A percentile compares a stretch with the other conserved stretches of the same genome.
Evolutionary conservation across 2,797 vertebrate genomes (phyloP).

Genomic region (Poeciliopsis gracilis): DNA sequence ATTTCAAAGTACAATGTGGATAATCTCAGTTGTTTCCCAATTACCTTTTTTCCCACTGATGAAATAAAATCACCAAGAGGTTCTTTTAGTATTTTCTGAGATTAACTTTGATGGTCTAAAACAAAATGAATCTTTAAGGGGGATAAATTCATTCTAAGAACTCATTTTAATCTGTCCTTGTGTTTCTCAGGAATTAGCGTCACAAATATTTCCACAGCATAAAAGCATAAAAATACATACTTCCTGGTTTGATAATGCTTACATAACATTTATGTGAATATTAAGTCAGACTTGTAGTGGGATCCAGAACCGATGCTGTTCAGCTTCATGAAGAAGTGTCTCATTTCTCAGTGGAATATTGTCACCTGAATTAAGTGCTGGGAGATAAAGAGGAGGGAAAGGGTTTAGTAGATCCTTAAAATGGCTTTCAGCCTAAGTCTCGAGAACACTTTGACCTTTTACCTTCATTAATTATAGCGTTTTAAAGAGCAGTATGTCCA

Average conservation of each 20-base stretch:
- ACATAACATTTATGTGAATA: background rate
- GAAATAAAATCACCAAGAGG: background rate
- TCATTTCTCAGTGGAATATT: background rate
- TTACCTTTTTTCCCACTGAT: background rate
- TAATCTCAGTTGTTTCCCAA: background rate
- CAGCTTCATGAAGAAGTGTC: background rate
- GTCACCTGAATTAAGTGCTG: background rate
- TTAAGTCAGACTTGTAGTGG: background rate
- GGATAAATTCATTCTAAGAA: background rate
- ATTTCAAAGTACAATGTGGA: too few species aligned
- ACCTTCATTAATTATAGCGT: background rate
- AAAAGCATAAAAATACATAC: background rate
- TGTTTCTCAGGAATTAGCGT: background rate
- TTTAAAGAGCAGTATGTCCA: background rate
- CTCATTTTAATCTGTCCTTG: background rate
- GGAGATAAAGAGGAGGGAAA: background rate
- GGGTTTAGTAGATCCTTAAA: background rate
- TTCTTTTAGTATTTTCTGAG: background rate
- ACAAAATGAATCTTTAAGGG: background rate
- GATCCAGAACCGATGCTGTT: background rate
- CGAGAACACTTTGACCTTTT: background rate
- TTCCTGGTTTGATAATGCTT: background rate
- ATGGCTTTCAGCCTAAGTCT: background rate
- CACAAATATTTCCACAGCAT: background rate
- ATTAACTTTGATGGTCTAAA: background rate